A percentile compares a stretch with the other conserved stretches of the same genome.
Evolutionary conservation across 53 echinoderm and acorn worm genomes (phyloP).

Genomic region (Mesocentrotus franciscanus): DNA sequence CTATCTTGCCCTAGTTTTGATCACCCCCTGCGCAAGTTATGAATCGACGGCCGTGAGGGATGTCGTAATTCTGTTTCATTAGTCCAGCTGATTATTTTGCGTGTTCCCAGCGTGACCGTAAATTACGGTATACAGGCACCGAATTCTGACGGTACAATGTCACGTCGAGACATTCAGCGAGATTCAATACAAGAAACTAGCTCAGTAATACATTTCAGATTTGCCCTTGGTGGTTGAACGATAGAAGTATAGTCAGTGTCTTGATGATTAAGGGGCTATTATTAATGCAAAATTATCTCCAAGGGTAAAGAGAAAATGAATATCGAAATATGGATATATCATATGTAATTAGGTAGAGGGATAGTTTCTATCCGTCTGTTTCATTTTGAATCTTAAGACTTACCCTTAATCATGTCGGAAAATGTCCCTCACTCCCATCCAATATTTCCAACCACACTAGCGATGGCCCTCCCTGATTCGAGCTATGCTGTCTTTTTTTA

Average conservation of each 20-base stretch:
- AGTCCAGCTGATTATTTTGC: slow-evolving; percentile 27
- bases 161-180: neutral
- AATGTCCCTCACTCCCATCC: neutral
- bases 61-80: slow-evolving; percentile 4
- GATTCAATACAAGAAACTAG: neutral
- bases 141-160: neutral
- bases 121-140: neutral
- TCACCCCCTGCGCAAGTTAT: neutral
- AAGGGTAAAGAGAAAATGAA: too few species aligned
- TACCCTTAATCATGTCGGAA: neutral
- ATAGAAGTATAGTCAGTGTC: neutral
- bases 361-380: too few species aligned
- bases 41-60: neutral
- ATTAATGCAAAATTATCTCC: too few species aligned
- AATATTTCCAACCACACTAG: neutral
- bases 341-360: too few species aligned
- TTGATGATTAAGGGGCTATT: neutral
- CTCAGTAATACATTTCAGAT: neutral
- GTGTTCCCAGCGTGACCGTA: neutral
- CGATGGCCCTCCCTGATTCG: neutral
- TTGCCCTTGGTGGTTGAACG: neutral
- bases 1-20: neutral
- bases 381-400: too few species aligned
- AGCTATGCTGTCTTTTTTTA: neutral
- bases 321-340: too few species aligned